These are phyloP conservation scores for Eremobia ochroleuca DNA, from an alignment of 2,888 invertebrate genomes.

Conservation along the genomic window DNA sequence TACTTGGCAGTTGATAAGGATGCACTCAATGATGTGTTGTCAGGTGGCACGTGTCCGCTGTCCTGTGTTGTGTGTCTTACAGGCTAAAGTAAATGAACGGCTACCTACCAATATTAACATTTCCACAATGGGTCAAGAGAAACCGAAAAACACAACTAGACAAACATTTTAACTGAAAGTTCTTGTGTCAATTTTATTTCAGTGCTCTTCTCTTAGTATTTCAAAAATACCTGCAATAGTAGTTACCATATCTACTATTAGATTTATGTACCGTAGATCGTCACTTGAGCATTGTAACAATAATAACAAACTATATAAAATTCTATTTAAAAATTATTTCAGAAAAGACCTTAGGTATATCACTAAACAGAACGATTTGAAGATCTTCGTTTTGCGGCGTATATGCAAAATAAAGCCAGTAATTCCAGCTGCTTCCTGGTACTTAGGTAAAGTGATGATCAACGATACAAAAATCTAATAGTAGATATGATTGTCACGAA, in stretches of 20 bases:
- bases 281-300: background rate
- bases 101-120: background rate
- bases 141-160: background rate
- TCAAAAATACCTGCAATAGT: background rate
- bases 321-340: background rate
- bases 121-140: background rate
- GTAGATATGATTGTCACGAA: slow-evolving; percentile 9
- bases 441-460: background rate
- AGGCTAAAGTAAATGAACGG: background rate
- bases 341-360: background rate
- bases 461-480: background rate
- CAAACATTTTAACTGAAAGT: background rate
- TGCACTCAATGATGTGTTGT: slow-evolving; percentile 71
- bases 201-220: background rate
- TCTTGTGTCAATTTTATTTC: background rate
- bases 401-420: slow-evolving; percentile 21
- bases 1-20: slow-evolving; percentile 68
- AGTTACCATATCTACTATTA: background rate
- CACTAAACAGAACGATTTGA: slow-evolving; percentile 27
- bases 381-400: slow-evolving; percentile 1
- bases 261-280: no score
- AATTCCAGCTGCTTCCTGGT: slow-evolving; percentile 11
- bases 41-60: slow-evolving; percentile 67
- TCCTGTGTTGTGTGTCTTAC: background rate
- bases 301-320: background rate